Evolutionary conservation across 1,140 invertebrate species (phyloP), one percentile per base, ranked within the genome.

Genomic region (Drosophila biarmipes): DNA sequence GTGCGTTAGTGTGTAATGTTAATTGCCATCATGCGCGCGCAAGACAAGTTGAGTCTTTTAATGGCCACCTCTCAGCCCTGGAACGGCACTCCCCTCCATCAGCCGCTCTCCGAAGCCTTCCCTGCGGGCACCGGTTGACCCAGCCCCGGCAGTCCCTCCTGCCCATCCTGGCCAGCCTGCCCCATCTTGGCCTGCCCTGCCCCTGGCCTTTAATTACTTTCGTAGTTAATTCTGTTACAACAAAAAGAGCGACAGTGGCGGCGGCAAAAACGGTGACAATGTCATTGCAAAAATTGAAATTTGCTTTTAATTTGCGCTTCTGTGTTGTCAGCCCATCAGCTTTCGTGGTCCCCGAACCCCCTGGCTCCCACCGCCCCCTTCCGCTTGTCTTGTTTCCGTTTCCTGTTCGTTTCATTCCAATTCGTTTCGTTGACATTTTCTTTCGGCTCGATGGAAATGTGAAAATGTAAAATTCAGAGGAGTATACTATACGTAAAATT

Each of bases 191-290:
- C 49, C 52, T 73, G 57, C 54, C 58, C 46, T 79, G 58, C 58
- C 54, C 68, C 77, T 68, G 42, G 69, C 64, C 71, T 82, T 87
- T 87, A 87, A 87, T 87, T 87, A 89, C 84, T 87, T 89, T 87
- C 75, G 71, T 79, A 86, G 82, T 82, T 86, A 82, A 86, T 86
- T 86, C 72, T 87, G 69, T 82, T 89, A 78, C 78, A 86, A 81
- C 63, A 68, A 68, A 81, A 81, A 82, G n/a, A 73, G 42, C 27
- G 56, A 58, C 58, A 35, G 57, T 62, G 42, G 62, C 42, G 54
- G 55, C 37, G 27, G 51, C 71, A 75, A 49, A 54, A 62, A 49
- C 62, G 62, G 51, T 54, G 40, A 80, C 66, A 76, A 79, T 81
- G 82, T 46, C 84, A 72, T 57, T 74, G 62, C 62, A 78, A 76